Evolutionary conservation across 2,888 invertebrate genomes (phyloP).

Genomic region (Terebella lapidaria): DNA sequence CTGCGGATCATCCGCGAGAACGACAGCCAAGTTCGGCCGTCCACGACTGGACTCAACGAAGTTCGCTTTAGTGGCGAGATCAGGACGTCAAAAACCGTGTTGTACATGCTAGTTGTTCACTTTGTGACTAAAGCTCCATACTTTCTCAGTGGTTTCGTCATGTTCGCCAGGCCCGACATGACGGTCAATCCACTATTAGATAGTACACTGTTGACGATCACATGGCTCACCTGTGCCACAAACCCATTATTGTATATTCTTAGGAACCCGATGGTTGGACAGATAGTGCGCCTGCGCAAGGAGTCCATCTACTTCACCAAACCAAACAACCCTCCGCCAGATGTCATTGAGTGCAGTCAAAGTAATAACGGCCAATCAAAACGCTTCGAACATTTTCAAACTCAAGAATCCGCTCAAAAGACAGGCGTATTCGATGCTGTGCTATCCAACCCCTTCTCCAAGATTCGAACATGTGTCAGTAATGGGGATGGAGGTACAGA

Average conservation of each 20-base stretch:
- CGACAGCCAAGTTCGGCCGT: constrained; percentile 7
- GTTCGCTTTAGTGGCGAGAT: constrained; percentile 14
- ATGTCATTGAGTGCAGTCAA: too few species aligned
- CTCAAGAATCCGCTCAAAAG: too few species aligned
- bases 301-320: constrained; percentile 3
- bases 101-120: constrained; percentile 8
- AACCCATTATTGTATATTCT: constrained; percentile 13
- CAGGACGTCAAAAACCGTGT: constrained; percentile 10
- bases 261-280: constrained; percentile 11
- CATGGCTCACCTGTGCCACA: constrained; percentile 4
- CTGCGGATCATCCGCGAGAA: neutral
- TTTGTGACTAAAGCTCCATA: constrained; percentile 5
- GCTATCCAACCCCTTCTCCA: too few species aligned
- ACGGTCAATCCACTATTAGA: neutral
- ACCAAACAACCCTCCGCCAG: neutral
- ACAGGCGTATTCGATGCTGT: too few species aligned
- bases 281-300: constrained; percentile 5
- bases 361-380: too few species aligned
- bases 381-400: too few species aligned
- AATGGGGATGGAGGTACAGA: too few species aligned
- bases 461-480: too few species aligned
- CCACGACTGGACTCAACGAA: neutral
- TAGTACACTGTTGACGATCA: neutral
- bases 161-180: neutral
- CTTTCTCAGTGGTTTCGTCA: neutral